Conservation (phyloP, 1,140 invertebrate species). For the Cyrtorhinus lividipennis region DNA sequence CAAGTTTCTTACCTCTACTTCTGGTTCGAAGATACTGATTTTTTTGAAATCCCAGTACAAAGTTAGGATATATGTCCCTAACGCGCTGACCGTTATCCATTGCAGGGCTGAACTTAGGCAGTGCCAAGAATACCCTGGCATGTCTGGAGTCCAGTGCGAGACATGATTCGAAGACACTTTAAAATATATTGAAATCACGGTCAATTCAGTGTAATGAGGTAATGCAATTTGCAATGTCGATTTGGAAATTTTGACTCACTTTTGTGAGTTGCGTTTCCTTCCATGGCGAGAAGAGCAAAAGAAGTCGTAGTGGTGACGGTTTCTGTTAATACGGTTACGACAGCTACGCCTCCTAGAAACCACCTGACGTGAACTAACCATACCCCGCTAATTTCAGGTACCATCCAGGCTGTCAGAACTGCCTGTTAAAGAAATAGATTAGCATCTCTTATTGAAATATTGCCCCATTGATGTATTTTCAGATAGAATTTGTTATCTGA, state of each 20-base stretch:
- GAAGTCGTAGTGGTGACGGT: neutral
- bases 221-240: no score
- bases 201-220: no score
- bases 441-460: no score
- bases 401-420: neutral
- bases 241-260: no score
- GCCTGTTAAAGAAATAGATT: neutral
- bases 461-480: no score
- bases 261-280: no score
- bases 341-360: neutral
- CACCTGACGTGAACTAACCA: neutral
- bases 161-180: no score
- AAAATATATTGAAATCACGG: no score
- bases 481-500: no score
- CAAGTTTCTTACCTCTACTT: slow-evolving; percentile 20
- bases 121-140: slow-evolving; percentile 16
- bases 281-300: no score
- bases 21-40: slow-evolving; percentile 16
- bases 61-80: slow-evolving; percentile 19
- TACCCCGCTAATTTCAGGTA: neutral
- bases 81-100: slow-evolving; percentile 5
- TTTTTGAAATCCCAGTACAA: slow-evolving; percentile 20
- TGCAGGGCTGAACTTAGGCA: slow-evolving; percentile 5
- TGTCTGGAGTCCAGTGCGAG: slow-evolving; percentile 13
- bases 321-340: neutral